phyloP scores from a whole-genome alignment of 2,888 invertebrate species.

The Caenorhabditis japonica region DNA sequence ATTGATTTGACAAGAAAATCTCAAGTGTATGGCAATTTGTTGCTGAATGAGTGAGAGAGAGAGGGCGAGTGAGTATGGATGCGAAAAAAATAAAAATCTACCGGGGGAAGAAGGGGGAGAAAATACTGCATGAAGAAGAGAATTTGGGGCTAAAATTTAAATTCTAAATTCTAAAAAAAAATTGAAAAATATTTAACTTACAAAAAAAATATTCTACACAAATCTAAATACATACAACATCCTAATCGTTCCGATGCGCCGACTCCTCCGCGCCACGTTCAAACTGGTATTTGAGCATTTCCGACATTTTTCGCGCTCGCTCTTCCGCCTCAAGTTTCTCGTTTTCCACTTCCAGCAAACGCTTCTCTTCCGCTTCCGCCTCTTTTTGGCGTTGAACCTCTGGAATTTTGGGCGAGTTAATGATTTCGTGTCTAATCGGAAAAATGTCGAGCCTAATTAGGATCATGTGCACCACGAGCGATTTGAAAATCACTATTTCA shows the following conservation, averaged over 20 bases:
- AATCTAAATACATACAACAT: no score
- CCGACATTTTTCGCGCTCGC: slow-evolving; percentile 38
- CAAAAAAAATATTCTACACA: no score
- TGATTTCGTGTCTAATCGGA: no score
- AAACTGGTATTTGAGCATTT: slow-evolving; percentile 49
- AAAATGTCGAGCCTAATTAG: no score
- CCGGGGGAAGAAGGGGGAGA: no score
- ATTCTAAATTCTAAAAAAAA: not conserved
- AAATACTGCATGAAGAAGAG: slow-evolving; percentile 12
- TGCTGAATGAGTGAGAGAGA: not conserved
- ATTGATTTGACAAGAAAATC: slow-evolving; percentile 34
- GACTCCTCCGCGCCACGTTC: slow-evolving; percentile 48
- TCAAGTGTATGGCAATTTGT: slow-evolving; percentile 25
- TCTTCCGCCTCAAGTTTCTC: slow-evolving; percentile 48
- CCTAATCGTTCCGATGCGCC: slow-evolving; percentile 13
- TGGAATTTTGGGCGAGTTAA: slow-evolving; percentile 3
- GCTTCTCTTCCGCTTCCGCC: slow-evolving; percentile 42
- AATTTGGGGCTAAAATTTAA: slow-evolving; percentile 3
- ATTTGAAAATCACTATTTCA: no score
- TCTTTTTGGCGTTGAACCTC: slow-evolving; percentile 30
- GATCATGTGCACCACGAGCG: no score
- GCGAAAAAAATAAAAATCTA: slow-evolving; percentile 3
- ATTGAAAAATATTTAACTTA: slow-evolving; percentile 1
- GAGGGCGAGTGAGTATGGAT: slow-evolving; percentile 3
- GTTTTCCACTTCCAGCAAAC: slow-evolving; percentile 35